Base-by-base conservation (phyloP, 2,113 vertebrate species). In the Melospiza melodia region DNA sequence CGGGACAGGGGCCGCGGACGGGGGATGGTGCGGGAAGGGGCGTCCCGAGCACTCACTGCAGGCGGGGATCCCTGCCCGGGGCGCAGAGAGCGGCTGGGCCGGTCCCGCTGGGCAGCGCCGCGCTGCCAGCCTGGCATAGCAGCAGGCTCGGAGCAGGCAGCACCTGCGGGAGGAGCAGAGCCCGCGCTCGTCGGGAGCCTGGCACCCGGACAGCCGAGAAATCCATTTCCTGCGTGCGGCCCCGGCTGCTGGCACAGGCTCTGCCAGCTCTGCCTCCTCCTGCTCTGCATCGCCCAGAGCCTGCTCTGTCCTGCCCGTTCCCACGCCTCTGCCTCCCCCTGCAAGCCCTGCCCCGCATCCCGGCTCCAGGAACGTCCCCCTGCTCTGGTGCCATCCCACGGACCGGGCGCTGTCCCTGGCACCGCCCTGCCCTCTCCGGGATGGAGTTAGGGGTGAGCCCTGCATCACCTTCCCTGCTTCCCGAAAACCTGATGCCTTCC, bases 1-100 rank as follows among this genome's bases (percentile, higher is more conserved):
- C 8, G 3, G 6, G 10, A 27, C 33, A 8, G 46, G 25, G 39
- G 9, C 12, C 3, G 0, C 8, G 3, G 30, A 14, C 8, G 33
- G 57, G 76, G 76, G 16, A 1, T 0, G 59, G 17, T 28, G 1
- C 5, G 68, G 58, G 1, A 37, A 63, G 43, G 35, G 46, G 22
- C 5, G 10, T 1, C 19, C 30, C 10, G 4, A 22, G 71, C 72
- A 96, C 96, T 97, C 82, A 97, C 96, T 28, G 85, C 96, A 97
- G 33, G 16, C 8, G 55, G 74, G 54, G 35, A 68, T 46, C 31
- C 28, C 39, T 4, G 61, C 5, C 33, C 1, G 9, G 21, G 49
- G 2, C 0, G 0, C 17, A 0, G 9, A 0, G 10, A 22, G 8
- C 5, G 55, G 87, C 66, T 12, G 87, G 2, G 1, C 8, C 0